Evolutionary conservation across 1,140 invertebrate genomes (phyloP).

Genomic region (Dufourea novaeangliae): DNA sequence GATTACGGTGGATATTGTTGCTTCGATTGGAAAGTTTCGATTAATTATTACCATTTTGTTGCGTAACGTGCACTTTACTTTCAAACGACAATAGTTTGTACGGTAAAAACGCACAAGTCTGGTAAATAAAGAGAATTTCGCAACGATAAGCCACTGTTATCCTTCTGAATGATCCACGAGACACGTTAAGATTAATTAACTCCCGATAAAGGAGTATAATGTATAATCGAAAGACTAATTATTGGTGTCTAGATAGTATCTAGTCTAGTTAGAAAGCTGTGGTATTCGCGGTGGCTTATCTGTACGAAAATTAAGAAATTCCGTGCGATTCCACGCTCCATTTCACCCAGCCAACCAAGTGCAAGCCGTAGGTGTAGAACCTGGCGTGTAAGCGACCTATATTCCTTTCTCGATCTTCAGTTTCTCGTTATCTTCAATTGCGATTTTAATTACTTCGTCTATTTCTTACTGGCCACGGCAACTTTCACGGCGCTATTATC

Average conservation of each 20-base stretch:
- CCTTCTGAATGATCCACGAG: too few species aligned
- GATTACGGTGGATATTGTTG: too few species aligned
- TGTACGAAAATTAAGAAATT: not conserved
- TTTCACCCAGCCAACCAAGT: not conserved
- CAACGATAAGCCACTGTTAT: too few species aligned
- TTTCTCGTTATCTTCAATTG: not conserved
- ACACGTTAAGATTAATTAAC: too few species aligned
- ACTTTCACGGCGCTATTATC: not conserved
- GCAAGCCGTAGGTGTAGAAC: not conserved
- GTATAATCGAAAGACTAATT: not conserved
- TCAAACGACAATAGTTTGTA: too few species aligned
- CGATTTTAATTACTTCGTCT: conserved; percentile 1
- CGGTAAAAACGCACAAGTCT: too few species aligned
- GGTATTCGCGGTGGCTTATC: not conserved
- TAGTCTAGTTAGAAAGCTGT: not conserved
- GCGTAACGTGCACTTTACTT: too few species aligned
- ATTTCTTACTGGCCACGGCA: not conserved
- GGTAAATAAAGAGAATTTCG: too few species aligned
- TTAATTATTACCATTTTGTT: too few species aligned
- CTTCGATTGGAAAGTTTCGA: too few species aligned
- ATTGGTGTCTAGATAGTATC: not conserved
- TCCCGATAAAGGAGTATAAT: not conserved
- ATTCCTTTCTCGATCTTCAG: conserved; percentile 9
- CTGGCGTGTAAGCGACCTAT: not conserved
- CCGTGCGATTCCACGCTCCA: conserved; percentile 6